Percentiles rank a stretch among this genome's conserved stretches.
These are phyloP conservation scores for Hiodon tergisus DNA, from an alignment of 2,113 vertebrate species.

Conservation along the genomic window DNA sequence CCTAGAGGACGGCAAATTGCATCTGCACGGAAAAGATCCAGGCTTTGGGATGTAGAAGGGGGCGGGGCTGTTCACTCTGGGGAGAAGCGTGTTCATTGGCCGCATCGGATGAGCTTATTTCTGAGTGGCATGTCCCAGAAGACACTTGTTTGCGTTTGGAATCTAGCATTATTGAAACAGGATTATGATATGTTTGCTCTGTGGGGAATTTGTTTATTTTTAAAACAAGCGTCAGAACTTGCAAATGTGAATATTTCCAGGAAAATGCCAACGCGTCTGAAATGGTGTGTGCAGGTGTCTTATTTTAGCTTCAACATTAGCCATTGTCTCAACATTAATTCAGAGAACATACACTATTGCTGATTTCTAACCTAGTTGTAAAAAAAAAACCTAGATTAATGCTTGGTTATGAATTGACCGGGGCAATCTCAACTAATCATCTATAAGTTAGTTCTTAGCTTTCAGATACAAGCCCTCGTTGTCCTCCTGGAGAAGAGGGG, in stretches of 20 bases:
- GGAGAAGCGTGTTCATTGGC: slow-evolving; percentile 26
- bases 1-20: slow-evolving; percentile 58
- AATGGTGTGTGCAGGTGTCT: slow-evolving; percentile 16
- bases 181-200: slow-evolving; percentile 23
- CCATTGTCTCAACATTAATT: not conserved
- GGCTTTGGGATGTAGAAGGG: slow-evolving; percentile 33
- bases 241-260: slow-evolving; percentile 21
- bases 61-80: not conserved
- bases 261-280: slow-evolving; percentile 19
- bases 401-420: too few relatives aligned
- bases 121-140: slow-evolving; percentile 22
- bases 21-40: slow-evolving; percentile 45
- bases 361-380: too few relatives aligned
- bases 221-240: slow-evolving; percentile 16
- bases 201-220: slow-evolving; percentile 30
- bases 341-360: too few relatives aligned
- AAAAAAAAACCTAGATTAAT: too few relatives aligned
- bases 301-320: not conserved
- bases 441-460: too few relatives aligned
- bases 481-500: too few relatives aligned
- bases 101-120: slow-evolving; percentile 33
- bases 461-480: too few relatives aligned
- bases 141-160: slow-evolving; percentile 26
- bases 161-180: slow-evolving; percentile 16
- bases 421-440: too few relatives aligned